These are phyloP conservation scores for Myotis planiceps DNA, from an alignment of 2,797 vertebrate species.

Conservation along the genomic window DNA sequence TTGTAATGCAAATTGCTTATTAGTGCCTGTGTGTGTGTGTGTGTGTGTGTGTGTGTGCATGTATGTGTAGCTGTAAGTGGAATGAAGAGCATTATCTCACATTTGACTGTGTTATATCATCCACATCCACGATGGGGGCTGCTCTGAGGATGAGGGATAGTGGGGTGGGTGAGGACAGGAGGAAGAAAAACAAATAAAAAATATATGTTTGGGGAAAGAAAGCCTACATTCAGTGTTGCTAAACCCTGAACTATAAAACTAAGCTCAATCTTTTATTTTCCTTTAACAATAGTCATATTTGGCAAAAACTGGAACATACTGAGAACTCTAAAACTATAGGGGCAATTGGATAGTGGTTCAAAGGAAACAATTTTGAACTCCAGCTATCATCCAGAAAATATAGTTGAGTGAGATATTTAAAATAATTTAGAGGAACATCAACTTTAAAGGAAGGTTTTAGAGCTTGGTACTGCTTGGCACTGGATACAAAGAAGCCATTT, in stretches of 20 bases:
- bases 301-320: not conserved
- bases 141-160: not conserved
- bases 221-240: not conserved
- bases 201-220: not conserved
- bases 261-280: not conserved
- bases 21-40: not conserved
- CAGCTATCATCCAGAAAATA: not conserved
- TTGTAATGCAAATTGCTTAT: not conserved
- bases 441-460: not conserved
- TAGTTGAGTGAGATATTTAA: not conserved
- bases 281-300: not conserved
- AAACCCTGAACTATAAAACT: not conserved
- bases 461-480: not conserved
- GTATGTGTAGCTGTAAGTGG: not conserved
- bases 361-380: not conserved
- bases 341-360: not conserved
- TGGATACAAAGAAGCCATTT: not conserved
- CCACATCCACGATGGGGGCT: no score
- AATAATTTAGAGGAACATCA: not conserved
- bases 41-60: not conserved
- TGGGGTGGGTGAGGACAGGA: no score
- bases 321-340: not conserved
- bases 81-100: not conserved
- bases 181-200: not conserved
- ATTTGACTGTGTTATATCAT: not conserved